phyloP scores from a whole-genome alignment of 2,113 vertebrate genomes.

The Tachycineta bicolor region DNA sequence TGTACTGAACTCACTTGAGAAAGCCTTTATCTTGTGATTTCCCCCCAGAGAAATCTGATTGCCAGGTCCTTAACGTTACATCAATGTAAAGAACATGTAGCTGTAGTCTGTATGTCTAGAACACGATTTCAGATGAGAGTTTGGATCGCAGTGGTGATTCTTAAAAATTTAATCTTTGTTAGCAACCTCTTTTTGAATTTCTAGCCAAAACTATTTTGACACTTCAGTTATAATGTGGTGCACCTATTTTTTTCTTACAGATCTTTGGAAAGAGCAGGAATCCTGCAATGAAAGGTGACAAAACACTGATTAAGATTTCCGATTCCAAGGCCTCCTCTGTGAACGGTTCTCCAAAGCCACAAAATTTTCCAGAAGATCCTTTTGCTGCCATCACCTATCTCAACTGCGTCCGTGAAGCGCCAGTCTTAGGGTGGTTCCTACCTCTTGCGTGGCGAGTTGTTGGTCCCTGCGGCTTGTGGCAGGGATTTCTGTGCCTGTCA shows the following conservation, averaged over 20 bases:
- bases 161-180: background rate
- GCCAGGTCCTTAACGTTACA: background rate
- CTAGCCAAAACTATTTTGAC: background rate
- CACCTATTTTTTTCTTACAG: background rate
- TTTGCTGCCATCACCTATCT: background rate
- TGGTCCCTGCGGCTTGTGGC: accelerated
- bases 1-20: background rate
- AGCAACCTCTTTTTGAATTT: background rate
- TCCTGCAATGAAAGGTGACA: background rate
- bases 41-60: background rate
- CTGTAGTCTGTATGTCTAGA: background rate
- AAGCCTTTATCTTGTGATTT: background rate
- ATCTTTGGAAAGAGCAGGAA: background rate
- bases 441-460: accelerated
- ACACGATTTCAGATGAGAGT: background rate
- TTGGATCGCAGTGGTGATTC: background rate
- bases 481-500: background rate
- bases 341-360: background rate
- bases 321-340: background rate
- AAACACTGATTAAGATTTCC: background rate
- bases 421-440: accelerated
- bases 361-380: background rate
- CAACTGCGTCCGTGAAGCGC: accelerated
- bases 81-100: background rate
- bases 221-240: background rate